Conservation (phyloP, 1,140 invertebrate species). For the Bombus pyrosoma region DNA sequence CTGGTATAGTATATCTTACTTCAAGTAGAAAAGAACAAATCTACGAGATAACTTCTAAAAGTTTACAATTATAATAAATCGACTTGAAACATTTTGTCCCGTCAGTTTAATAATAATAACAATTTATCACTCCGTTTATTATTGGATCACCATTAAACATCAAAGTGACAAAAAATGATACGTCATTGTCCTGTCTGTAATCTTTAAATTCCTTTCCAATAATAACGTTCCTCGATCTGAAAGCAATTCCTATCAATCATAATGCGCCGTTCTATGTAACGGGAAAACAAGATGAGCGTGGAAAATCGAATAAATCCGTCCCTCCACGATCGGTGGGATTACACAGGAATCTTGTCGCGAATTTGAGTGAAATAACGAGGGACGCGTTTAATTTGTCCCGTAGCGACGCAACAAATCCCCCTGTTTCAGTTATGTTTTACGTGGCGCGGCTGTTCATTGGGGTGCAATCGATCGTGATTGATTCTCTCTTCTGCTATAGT, state of each 20-base stretch:
- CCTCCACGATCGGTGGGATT: background rate
- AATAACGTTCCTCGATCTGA: background rate
- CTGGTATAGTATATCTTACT: background rate
- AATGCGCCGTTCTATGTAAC: background rate
- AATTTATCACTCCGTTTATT: background rate
- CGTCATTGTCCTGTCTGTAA: background rate
- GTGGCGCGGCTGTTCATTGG: background rate
- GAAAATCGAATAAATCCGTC: constrained; percentile 5
- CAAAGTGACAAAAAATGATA: background rate
- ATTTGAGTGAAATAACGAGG: constrained; percentile 19
- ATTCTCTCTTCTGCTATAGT: background rate
- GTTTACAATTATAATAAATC: background rate
- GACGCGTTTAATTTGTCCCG: constrained; percentile 20
- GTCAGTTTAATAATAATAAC: background rate
- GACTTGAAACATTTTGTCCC: background rate
- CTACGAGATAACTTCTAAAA: background rate
- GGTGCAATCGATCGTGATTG: constrained; percentile 17
- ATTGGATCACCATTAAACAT: background rate
- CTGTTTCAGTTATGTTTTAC: constrained; percentile 18
- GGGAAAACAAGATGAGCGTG: background rate
- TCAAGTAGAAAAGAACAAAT: background rate
- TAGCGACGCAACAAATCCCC: background rate
- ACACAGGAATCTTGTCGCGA: constrained; percentile 26
- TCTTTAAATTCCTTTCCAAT: constrained; percentile 5
- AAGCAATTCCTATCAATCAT: background rate